Percentiles rank a stretch among this genome's conserved stretches.
These are phyloP conservation scores for Sinocyclocheilus anshuiensis DNA, from an alignment of 2,113 vertebrate species.

Conservation along the genomic window DNA sequence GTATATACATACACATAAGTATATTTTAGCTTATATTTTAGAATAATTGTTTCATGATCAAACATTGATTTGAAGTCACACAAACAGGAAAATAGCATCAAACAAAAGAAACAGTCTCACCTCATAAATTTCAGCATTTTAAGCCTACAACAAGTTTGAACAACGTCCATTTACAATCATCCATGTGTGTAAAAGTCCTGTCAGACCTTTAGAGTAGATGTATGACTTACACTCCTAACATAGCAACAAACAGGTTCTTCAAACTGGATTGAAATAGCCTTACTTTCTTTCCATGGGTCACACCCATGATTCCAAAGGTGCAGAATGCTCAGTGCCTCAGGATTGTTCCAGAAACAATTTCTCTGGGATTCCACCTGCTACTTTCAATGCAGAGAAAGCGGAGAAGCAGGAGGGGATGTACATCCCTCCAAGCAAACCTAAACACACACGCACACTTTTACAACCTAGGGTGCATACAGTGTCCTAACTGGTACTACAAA, in stretches of 20 bases:
- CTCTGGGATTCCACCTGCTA: conserved; percentile 10
- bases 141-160: not conserved
- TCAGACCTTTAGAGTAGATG: not conserved
- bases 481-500: conserved; percentile 3
- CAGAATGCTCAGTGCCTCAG: not conserved
- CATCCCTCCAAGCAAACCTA: conserved; percentile 2
- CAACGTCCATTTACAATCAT: not conserved
- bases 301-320: conserved; percentile 72
- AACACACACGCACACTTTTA: not conserved
- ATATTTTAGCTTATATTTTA: not conserved
- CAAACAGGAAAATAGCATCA: not conserved
- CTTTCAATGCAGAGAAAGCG: not conserved
- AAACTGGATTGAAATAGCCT: conserved; percentile 26
- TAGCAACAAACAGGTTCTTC: not conserved
- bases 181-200: not conserved
- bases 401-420: not conserved
- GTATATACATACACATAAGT: too few relatives aligned
- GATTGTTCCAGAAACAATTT: conserved; percentile 1
- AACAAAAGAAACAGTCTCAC: not conserved
- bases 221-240: not conserved
- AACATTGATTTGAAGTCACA: not conserved
- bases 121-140: not conserved
- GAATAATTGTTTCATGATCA: not conserved
- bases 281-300: conserved; percentile 83
- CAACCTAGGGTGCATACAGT: conserved; percentile 1